Evolutionary conservation across 2,797 vertebrate species (phyloP).

Genomic region (Eulemur albifrons): DNA sequence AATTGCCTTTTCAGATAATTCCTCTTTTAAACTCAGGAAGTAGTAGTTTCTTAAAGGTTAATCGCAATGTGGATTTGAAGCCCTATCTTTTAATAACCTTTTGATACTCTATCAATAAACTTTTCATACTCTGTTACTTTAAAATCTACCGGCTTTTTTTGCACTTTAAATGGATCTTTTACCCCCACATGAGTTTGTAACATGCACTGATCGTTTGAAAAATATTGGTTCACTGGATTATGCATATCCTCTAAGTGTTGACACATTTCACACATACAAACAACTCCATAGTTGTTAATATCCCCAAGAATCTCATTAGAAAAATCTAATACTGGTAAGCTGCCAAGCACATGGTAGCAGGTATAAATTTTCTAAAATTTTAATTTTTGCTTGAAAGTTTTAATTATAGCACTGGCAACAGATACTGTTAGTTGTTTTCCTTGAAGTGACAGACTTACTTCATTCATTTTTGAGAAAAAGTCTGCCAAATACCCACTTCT

Average conservation of each 20-base stretch:
- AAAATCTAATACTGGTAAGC: not conserved
- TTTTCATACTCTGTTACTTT: conserved; percentile 3
- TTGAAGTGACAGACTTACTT: not conserved
- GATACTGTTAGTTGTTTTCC: not conserved
- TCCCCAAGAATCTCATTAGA: not conserved
- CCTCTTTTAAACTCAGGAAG: not conserved
- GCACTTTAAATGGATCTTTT: not conserved
- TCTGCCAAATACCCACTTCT: not conserved
- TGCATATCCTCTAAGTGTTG: not conserved
- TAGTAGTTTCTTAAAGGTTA: not conserved
- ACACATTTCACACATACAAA: not conserved
- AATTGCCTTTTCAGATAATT: not conserved
- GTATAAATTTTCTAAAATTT: not conserved
- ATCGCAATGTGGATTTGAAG: not conserved
- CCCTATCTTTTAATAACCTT: not conserved
- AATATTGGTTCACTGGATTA: not conserved
- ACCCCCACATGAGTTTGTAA: not conserved
- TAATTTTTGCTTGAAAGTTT: not conserved
- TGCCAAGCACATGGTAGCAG: not conserved
- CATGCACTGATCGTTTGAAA: not conserved
- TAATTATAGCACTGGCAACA: not conserved
- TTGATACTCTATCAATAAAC: not conserved
- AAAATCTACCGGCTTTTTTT: not conserved
- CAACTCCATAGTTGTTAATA: not conserved
- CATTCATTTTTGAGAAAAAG: not conserved